Conservation (phyloP, 2,797 vertebrate species). For the Todus mexicanus region DNA sequence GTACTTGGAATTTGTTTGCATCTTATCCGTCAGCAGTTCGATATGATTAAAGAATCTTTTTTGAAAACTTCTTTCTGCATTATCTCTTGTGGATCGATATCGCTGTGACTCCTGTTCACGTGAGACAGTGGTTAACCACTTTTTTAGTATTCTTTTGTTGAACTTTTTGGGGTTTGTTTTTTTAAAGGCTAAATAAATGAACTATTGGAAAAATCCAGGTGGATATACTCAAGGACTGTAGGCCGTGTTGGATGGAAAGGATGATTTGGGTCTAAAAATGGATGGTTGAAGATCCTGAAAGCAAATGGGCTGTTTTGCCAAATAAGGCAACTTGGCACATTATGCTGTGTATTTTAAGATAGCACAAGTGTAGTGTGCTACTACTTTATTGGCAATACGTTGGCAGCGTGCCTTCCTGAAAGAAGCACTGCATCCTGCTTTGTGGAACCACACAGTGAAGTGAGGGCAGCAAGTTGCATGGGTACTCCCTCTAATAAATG, state of each 20-base stretch:
- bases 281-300: slow-evolving; percentile 76
- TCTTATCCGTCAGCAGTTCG: background rate
- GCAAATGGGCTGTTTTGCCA: slow-evolving; percentile 75
- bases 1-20: background rate
- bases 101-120: background rate
- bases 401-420: slow-evolving; percentile 70
- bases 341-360: slow-evolving; percentile 75
- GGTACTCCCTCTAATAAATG: background rate
- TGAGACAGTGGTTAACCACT: background rate
- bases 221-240: background rate
- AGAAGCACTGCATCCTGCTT: slow-evolving; percentile 52
- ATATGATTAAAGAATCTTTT: background rate
- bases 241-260: slow-evolving; percentile 43
- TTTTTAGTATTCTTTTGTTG: background rate
- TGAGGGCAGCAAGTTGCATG: background rate
- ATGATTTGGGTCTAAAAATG: slow-evolving; percentile 75
- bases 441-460: background rate
- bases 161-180: background rate
- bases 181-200: background rate
- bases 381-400: slow-evolving; percentile 77
- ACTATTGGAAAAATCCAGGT: background rate
- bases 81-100: background rate
- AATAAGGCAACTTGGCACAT: slow-evolving; percentile 81
- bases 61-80: background rate
- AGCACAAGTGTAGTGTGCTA: slow-evolving; percentile 70